These are phyloP conservation scores for Tenthredo distinguenda DNA, from an alignment of 2,888 invertebrate species.

Conservation along the genomic window DNA sequence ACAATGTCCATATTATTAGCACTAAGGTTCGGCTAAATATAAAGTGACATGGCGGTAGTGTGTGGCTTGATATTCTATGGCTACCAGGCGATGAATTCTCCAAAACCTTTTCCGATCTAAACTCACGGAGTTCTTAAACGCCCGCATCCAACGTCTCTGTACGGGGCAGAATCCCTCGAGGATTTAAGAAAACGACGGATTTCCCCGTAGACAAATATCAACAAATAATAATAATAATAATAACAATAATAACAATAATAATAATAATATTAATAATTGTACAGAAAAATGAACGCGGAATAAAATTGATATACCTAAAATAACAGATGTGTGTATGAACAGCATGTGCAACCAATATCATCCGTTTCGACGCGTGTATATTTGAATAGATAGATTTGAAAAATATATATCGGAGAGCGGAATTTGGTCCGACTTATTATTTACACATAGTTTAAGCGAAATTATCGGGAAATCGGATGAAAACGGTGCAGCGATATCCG, in stretches of 20 bases:
- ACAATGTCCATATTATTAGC: slow-evolving; percentile 52
- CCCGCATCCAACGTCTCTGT: neutral
- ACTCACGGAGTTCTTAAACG: neutral
- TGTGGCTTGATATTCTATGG: slow-evolving; percentile 44
- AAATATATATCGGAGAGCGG: neutral
- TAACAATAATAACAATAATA: too few relatives aligned
- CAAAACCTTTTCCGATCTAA: neutral
- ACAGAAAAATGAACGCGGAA: too few relatives aligned
- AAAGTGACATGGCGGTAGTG: slow-evolving; percentile 40
- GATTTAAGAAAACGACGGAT: too few relatives aligned
- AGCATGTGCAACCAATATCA: too few relatives aligned
- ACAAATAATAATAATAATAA: neutral
- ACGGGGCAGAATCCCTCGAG: neutral
- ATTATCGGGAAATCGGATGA: neutral
- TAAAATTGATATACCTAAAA: too few relatives aligned
- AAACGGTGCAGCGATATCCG: neutral
- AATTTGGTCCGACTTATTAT: neutral
- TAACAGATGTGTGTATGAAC: too few relatives aligned
- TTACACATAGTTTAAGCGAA: neutral
- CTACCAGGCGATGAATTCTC: slow-evolving; percentile 38
- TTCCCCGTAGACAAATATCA: neutral
- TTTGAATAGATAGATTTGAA: too few relatives aligned
- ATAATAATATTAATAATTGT: neutral
- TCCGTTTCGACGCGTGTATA: too few relatives aligned
- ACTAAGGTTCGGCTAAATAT: slow-evolving; percentile 47